These are phyloP conservation scores for Horisme vitalbata DNA, from an alignment of 2,888 invertebrate genomes.

Conservation along the genomic window DNA sequence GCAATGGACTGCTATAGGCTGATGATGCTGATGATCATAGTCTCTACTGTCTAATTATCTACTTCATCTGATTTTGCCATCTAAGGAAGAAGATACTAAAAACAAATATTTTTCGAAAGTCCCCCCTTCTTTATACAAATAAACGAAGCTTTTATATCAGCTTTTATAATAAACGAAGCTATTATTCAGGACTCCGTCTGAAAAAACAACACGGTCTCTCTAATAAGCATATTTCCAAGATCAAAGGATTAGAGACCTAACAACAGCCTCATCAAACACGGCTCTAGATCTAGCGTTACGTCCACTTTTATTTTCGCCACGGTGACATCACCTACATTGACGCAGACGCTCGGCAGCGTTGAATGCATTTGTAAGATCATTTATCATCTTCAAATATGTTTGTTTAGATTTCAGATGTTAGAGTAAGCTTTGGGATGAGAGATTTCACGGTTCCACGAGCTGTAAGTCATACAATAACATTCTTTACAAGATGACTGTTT, in stretches of 20 bases:
- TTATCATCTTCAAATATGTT: conserved; percentile 13
- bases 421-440: conserved; percentile 10
- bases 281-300: conserved; percentile 20
- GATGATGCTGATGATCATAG: too few species aligned
- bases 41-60: too few species aligned
- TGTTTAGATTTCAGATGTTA: conserved; percentile 6
- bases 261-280: not conserved
- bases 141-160: too few species aligned
- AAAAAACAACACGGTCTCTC: not conserved
- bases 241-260: not conserved
- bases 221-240: not conserved
- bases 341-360: not conserved
- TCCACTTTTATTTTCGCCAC: conserved; percentile 50
- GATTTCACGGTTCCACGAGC: not conserved
- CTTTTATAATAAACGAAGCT: too few species aligned
- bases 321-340: conserved; percentile 49
- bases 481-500: too few species aligned
- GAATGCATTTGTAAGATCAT: conserved; percentile 39
- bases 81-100: too few species aligned
- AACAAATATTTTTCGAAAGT: too few species aligned
- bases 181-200: too few species aligned
- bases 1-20: too few species aligned
- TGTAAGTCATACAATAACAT: not conserved
- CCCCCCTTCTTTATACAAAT: too few species aligned
- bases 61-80: too few species aligned